Conservation (phyloP, 2,113 vertebrate species). For the Sceloporus tristichus region DNA sequence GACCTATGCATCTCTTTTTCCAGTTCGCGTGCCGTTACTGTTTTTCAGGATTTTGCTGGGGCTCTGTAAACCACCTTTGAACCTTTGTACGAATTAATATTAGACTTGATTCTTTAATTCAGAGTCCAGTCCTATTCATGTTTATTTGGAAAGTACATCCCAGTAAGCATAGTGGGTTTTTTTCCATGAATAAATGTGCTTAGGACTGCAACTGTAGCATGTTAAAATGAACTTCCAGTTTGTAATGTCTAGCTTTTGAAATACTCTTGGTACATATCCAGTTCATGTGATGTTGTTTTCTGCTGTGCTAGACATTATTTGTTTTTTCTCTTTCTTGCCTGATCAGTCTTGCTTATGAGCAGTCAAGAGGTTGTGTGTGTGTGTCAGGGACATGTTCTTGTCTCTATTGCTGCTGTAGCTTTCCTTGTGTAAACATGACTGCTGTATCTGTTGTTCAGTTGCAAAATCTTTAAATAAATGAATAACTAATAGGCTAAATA, state of each 20-base stretch:
- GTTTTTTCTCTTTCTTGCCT: background rate
- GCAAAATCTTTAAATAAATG: background rate
- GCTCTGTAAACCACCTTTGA: background rate
- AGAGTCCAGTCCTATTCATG: background rate
- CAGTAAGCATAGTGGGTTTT: background rate
- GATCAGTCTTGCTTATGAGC: background rate
- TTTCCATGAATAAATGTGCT: background rate
- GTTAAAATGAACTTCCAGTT: background rate
- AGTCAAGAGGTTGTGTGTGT: background rate
- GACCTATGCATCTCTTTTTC: background rate
- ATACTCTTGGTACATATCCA: slow-evolving; percentile 1
- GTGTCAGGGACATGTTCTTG: background rate
- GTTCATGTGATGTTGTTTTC: background rate
- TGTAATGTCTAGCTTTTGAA: background rate
- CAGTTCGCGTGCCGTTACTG: background rate
- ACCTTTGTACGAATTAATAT: background rate
- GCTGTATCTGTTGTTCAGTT: background rate
- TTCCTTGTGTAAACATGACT: too few relatives aligned
- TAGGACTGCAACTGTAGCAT: background rate
- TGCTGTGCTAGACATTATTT: background rate
- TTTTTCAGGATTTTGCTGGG: background rate
- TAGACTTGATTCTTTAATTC: background rate
- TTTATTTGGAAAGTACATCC: background rate
- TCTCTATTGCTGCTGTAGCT: background rate
- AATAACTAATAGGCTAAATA: background rate